Base-by-base conservation (phyloP, 2,888 invertebrate genomes). In the Sicus ferrugineus region DNA sequence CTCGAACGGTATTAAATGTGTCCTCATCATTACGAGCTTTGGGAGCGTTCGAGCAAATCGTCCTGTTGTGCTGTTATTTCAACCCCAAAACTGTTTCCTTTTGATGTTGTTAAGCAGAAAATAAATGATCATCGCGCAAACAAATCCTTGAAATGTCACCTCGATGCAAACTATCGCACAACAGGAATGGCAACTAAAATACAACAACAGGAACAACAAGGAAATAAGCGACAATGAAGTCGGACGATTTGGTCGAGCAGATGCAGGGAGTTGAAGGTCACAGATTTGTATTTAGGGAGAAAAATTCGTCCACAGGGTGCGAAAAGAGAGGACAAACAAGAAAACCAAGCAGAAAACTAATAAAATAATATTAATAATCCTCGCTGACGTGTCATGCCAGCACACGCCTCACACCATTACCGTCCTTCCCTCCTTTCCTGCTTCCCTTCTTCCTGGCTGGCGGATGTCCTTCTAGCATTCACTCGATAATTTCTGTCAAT, bases 41-140 rank as follows among this genome's bases (percentile, higher is more conserved):
- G 34, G 34, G 9, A 34, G 34, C 7, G n/a, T n/a, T n/a, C n/a
- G 42, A 42, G 26, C 61, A 34, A 34, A 34, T 42, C 42, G 42
- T 42, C 42, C n/a, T 6, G 6, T 11, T 38, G 38, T 42, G 11
- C n/a, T 62, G 46, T 11, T 21, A 30, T 62, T 62, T 48, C 58
- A 58, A 58, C 58, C 58, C 58, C 58, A 26, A 30, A 6, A 30
- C 26, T 56, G 30, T 28, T 42, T 42, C 42, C 3, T 42, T 42
- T 42, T 38, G 26, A 34, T 79, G 79, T 77, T 80, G 80, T 80
- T 78, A 78, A 80, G 74, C 77, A 80, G 80, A 80, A 77, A 80
- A 80, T n/a, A n/a, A n/a, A 80, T 80, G 80, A 80, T 77, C 75
- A 34, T 31, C 63, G 38, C 59, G 68, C 70, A 67, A 68, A 70